Evolutionary conservation across 2,888 invertebrate genomes (phyloP), one percentile per base, ranked within the genome.

Genomic region (Eupithecia subfuscata): DNA sequence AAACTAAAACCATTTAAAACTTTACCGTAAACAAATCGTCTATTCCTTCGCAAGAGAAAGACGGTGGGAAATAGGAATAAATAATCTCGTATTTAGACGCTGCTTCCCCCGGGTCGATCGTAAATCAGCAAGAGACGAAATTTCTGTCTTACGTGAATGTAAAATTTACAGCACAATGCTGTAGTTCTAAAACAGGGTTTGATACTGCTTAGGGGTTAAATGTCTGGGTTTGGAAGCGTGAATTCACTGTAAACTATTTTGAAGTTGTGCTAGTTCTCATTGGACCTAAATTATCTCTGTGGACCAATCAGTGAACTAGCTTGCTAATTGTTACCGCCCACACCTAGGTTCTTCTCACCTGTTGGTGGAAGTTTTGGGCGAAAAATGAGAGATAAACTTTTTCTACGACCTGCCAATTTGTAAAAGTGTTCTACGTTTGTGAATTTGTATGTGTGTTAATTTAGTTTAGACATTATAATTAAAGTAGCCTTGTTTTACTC

Each of bases 61-160:
- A 89, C 87, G 87, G 86, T 25, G 68, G 22, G 25, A 40, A 68
- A 85, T 85, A 82, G 81, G 86, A 89, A 91, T 93, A 92, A 93
- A 92, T 92, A 92, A 90, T 89, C 87, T 86, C 86, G 80, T 86
- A 86, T 89, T 92, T 91, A 91, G 90, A 89, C 81, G 85, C 85
- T 87, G 85, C 86, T 88, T 87, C 84, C 88, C 85, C 87, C 14
- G 87, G 86, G 83, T 83, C 84, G 88, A 90, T 89, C 89, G 89
- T 92, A 92, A 92, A 92, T 92, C 91, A 92, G 87, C 79, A 85
- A 84, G 85, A 89, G 88, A 89, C 90, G 87, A 89, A 91, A 90
- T 91, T 92, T 89, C 87, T 88, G 86, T 87, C 88, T 91, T 90
- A 91, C 88, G 89, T 85, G 88, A 90, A 90, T 92, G 90, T 91